These are phyloP conservation scores for Gymnopithys bicolor DNA, from an alignment of 2,797 vertebrate species.

Conservation along the genomic window DNA sequence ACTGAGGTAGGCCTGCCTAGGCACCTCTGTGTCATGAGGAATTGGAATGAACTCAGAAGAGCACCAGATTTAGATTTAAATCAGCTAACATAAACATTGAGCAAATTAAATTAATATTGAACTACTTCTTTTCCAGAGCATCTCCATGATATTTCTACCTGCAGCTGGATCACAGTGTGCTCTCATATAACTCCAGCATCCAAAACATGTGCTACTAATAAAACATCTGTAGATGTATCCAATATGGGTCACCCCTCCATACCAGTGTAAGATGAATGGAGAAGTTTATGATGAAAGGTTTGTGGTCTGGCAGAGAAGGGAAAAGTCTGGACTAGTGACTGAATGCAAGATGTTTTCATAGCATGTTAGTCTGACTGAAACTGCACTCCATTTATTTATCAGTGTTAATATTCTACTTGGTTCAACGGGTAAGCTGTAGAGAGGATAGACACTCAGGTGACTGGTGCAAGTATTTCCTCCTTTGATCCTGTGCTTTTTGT, in stretches of 20 bases:
- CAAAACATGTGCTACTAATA: conserved; percentile 60
- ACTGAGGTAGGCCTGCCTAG: neutral
- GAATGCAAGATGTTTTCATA: conserved; percentile 46
- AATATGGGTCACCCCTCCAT: neutral
- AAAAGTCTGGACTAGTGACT: conserved; percentile 48
- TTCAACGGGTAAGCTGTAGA: neutral
- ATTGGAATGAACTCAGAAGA: neutral
- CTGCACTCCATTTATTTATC: conserved; percentile 8
- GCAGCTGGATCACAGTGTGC: conserved; percentile 55
- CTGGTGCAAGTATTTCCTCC: neutral
- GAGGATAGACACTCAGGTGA: neutral
- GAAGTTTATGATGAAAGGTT: conserved; percentile 59
- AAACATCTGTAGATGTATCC: conserved; percentile 51
- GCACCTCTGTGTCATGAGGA: neutral
- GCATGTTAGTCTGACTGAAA: conserved; percentile 2
- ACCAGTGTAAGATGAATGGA: conserved; percentile 34
- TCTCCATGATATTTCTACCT: conserved; percentile 44
- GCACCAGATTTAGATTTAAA: conserved; percentile 14
- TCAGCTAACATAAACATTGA: neutral
- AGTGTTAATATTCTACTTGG: neutral
- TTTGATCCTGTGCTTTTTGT: neutral
- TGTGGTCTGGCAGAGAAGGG: conserved; percentile 48
- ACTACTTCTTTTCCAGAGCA: neutral
- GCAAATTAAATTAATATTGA: conserved; percentile 34
- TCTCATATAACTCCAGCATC: conserved; percentile 10